Conservation (phyloP, 2,888 invertebrate genomes). For the Caenorhabditis angaria region DNA sequence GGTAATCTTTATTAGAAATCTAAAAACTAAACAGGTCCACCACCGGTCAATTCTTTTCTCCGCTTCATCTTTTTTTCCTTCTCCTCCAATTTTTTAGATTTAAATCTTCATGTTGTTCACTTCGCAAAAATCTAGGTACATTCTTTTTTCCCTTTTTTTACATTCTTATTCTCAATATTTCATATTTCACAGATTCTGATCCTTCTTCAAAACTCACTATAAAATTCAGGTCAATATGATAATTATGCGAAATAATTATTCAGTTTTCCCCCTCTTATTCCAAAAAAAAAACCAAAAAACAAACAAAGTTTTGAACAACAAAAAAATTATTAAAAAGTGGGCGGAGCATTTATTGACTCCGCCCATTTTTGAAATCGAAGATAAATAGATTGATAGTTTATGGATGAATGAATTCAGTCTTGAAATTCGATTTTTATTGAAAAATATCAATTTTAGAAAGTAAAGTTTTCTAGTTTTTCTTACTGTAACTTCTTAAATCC, state of each 20-base stretch:
- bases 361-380: background rate
- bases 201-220: background rate
- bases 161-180: background rate
- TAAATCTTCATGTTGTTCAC: too few relatives aligned
- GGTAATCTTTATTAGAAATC: too few relatives aligned
- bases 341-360: background rate
- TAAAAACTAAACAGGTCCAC: too few relatives aligned
- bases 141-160: background rate
- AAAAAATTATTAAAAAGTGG: background rate
- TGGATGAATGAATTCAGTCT: slow-evolving; percentile 3
- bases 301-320: background rate
- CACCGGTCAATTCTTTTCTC: too few relatives aligned
- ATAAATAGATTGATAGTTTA: too few relatives aligned
- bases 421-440: too few relatives aligned
- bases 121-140: background rate
- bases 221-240: slow-evolving; percentile 1
- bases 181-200: too few relatives aligned
- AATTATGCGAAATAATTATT: background rate
- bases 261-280: too few relatives aligned
- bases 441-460: too few relatives aligned
- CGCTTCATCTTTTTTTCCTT: too few relatives aligned
- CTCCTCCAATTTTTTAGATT: too few relatives aligned
- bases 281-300: background rate
- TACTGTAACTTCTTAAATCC: too few relatives aligned
- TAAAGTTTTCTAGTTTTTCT: background rate